phyloP scores from a whole-genome alignment of 2,797 vertebrate species.

The Lindbergichthys nudifrons region DNA sequence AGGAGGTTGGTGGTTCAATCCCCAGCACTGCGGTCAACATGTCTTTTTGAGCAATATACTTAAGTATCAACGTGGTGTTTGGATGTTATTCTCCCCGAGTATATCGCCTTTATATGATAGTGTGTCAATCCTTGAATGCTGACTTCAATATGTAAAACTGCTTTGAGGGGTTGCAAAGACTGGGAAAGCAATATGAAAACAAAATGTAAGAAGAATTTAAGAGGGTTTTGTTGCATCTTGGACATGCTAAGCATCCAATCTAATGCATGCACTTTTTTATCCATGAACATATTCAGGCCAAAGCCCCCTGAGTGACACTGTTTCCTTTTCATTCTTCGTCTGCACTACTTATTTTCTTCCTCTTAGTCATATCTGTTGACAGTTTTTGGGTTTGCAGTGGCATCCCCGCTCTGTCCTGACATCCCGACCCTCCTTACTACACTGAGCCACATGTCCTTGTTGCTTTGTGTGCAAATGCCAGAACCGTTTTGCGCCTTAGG shows the following conservation, averaged over 20 bases:
- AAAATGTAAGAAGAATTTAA: too few species aligned
- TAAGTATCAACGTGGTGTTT: too few species aligned
- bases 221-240: too few species aligned
- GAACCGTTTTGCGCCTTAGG: slow-evolving; percentile 49
- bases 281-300: slow-evolving; percentile 19
- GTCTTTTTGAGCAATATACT: too few species aligned
- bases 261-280: slow-evolving; percentile 31
- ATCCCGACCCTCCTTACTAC: slow-evolving; percentile 42
- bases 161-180: too few species aligned
- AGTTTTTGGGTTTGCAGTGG: slow-evolving; percentile 22
- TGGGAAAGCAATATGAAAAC: too few species aligned
- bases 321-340: slow-evolving; percentile 30
- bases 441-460: slow-evolving; percentile 20
- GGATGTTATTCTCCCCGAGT: too few species aligned
- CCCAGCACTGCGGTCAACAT: too few species aligned
- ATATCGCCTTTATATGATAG: too few species aligned
- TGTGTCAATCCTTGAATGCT: too few species aligned
- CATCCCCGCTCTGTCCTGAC: slow-evolving; percentile 28
- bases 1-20: too few species aligned
- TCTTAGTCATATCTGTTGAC: slow-evolving; percentile 12
- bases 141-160: too few species aligned
- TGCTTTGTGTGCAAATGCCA: slow-evolving; percentile 64
- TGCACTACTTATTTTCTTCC: slow-evolving; percentile 10
- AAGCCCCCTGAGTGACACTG: slow-evolving; percentile 27
- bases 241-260: neutral